Base-by-base conservation (phyloP, 2,113 vertebrate species). In the Daubentonia madagascariensis region DNA sequence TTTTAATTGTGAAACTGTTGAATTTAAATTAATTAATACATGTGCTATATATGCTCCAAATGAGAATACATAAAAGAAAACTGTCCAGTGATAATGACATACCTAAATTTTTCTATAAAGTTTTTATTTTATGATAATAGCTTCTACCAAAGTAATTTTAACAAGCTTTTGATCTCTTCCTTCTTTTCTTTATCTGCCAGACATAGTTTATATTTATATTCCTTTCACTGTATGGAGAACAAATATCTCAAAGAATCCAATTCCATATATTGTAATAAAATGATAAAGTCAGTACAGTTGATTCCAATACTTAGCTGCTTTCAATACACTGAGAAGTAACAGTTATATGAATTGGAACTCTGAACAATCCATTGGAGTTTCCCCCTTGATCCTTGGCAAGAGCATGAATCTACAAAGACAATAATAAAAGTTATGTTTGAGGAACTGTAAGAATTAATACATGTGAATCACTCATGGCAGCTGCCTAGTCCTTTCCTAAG, bases 111-210 rank as follows among this genome's bases (percentile, higher is more conserved):
- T 86, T 61, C 13, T 73, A 78, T 80, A 90, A 57, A 85, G 86
- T 80, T 96, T 90, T 68, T 2, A 89, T 45, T 96, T 97, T 89
- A 50, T 67, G 59, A 59, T 91, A 54, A 37, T 61, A 95, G 50
- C 23, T 93, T 76, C 30, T 13, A 91, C 92, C 17, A 52, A 94
- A 89, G 8, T 78, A 79, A 97, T 96, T 88, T 94, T 97, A 98
- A 92, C n/a, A 92, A 96, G 17, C 0, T 97, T 79, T 93, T 96
- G 72, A 89, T 91, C 76, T 98, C 73, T 50, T 85, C 76, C 13
- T 78, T 35, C 12, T 96, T 88, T 96, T 89, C n/a, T 97, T 78
- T 93, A 95, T 37, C n/a, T 63, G 30, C 94, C 68, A 97, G 78
- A 52, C 12, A 80, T 85, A 85, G 2, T 98, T 98, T 94, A 81